phyloP scores from a whole-genome alignment of 2,888 invertebrate species.

The Hirtodrosophila confusa region DNA sequence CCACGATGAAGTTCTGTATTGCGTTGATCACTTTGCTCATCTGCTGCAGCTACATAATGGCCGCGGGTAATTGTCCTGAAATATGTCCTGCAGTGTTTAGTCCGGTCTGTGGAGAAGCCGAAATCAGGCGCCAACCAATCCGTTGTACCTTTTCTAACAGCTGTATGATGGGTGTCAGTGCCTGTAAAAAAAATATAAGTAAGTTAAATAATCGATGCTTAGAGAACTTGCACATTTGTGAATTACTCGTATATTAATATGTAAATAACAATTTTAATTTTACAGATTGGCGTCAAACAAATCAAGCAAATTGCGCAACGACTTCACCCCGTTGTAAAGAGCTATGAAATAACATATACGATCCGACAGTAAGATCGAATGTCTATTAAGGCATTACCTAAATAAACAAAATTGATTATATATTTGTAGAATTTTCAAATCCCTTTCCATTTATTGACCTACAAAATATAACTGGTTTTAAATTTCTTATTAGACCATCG shows the following conservation, averaged over 20 bases:
- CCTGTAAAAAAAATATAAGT: constrained; percentile 23
- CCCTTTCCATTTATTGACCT: no score
- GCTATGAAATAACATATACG: not conserved
- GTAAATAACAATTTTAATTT: not conserved
- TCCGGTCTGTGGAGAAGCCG: constrained; percentile 33
- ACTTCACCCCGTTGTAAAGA: constrained; percentile 4
- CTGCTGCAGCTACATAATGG: constrained; percentile 15
- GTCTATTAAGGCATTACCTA: no score
- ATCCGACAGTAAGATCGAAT: no score
- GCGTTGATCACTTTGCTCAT: constrained; percentile 27
- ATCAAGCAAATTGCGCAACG: not conserved
- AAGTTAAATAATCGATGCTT: constrained; percentile 1
- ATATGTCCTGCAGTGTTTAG: constrained; percentile 8
- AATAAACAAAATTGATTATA: no score
- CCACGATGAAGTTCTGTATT: constrained; percentile 25
- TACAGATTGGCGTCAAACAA: constrained; percentile 24
- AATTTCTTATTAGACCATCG: no score
- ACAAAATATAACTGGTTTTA: no score
- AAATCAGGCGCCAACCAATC: constrained; percentile 6
- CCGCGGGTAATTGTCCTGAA: constrained; percentile 4
- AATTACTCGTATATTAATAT: not conserved
- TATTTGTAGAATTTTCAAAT: no score
- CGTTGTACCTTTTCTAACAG: constrained; percentile 31
- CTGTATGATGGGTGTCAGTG: constrained; percentile 15
- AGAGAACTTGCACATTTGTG: not conserved